Evolutionary conservation across 1,140 invertebrate species (phyloP), one percentile per base, ranked within the genome.

Genomic region (Drosophila pectinifera): DNA sequence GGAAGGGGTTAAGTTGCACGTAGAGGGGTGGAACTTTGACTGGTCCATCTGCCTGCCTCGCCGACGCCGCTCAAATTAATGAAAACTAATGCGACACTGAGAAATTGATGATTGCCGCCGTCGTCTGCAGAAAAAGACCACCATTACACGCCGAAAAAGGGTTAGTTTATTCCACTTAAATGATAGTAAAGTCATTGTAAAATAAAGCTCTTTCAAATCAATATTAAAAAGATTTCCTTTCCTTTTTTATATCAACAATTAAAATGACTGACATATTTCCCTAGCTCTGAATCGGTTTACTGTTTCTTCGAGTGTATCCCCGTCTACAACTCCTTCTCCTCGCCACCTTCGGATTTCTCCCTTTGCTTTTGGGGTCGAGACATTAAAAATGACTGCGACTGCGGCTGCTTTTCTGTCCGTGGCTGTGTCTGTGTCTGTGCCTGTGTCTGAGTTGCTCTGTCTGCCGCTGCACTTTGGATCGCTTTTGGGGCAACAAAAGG

Each of bases 61-160:
- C 46, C 55, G 81, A 51, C 54, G 82, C 63, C 76, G 83, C 67
- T 88, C 84, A 89, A 88, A 88, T 88, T 89, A 88, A 88, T 88
- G 84, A 88, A 88, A 88, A 88, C 84, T 88, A 88, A 88, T 88
- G 84, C 84, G 84, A 88, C 84, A 88, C 84, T 89, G 84, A 89
- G 84, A 88, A 88, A 88, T 88, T 88, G 83, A 88, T 88, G 83
- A 88, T 88, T 85, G 77, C 77, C 84, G 69, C 64, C 69, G 81
- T 51, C 73, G 81, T 73, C 82, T 75, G 54, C 68, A 79, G 55
- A 59, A 63, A 48, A 48, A 31, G 54, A 53, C 48, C 55, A 58
- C 26, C 64, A 68, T 22, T 68, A 53, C 61, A 65, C 64, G 43
- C 0, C 0, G 14, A 41, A 62, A 41, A 16, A 6, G 5, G n/a